Percentiles rank a stretch among this genome's conserved stretches.
Evolutionary conservation across 30 jellyfish, hydroid and myxozoan species (phyloP).

Genomic region (Aurelia aurita complex sp. Pacific): DNA sequence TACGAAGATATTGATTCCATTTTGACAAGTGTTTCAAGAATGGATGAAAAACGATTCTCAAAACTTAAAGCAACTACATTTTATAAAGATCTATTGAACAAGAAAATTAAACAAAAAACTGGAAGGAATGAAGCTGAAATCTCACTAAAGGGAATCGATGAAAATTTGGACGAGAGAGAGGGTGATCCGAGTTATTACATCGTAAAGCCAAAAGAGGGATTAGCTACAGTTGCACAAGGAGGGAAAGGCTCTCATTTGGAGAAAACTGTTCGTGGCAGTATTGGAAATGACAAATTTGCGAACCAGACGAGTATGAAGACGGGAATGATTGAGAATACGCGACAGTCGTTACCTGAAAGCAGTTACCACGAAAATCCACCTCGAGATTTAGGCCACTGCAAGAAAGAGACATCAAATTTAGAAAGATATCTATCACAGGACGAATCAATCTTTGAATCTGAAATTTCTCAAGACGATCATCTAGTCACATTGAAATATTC

Average conservation of each 20-base stretch:
- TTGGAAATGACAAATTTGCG: background rate
- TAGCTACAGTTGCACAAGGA: background rate
- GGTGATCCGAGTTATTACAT: background rate
- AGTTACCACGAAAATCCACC: background rate
- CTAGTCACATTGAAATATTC: constrained; percentile 37
- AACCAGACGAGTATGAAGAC: background rate
- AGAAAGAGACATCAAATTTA: background rate
- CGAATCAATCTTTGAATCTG: background rate
- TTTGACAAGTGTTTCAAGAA: constrained; percentile 92
- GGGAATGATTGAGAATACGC: background rate
- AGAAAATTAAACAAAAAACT: constrained; percentile 3
- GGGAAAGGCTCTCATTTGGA: background rate
- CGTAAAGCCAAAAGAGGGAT: background rate
- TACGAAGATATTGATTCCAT: constrained; percentile 90
- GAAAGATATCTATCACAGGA: background rate
- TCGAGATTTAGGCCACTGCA: background rate
- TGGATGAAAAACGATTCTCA: constrained; percentile 79
- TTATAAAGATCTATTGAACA: constrained; percentile 51
- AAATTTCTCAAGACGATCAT: background rate
- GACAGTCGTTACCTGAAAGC: constrained; percentile 52
- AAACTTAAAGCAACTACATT: constrained; percentile 70
- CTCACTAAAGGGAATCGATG: background rate
- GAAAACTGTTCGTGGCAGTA: background rate
- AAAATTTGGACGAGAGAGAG: background rate
- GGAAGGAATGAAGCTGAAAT: background rate